Evolutionary conservation across 2,888 invertebrate species (phyloP), one percentile per base, ranked within the genome.

Genomic region (Drosophila sordidapex): DNA sequence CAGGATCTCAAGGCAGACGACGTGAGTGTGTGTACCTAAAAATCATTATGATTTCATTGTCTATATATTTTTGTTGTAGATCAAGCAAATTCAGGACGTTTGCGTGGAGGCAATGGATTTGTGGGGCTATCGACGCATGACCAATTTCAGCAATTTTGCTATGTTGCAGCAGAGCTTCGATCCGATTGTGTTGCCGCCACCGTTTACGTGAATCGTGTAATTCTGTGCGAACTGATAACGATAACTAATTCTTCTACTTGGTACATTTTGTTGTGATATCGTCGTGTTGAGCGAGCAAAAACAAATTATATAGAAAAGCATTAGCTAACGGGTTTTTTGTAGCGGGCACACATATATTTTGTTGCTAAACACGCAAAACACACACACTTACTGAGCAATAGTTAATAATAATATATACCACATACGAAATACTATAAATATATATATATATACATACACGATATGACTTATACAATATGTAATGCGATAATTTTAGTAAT

Each of bases 101-200:
- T 98, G 98, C 93, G 94, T 94, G 80, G 95, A 96, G 84, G 97
- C 97, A 0, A 96, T 98, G 97, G 94, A 95, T 63, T 92, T 96
- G 52, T 98, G 97, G 97, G 97, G 97, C 29, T 98, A 97, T 91
- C 94, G 94, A 48, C 94, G 94, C 90, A 96, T 96, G 0, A 91
- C 92, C 33, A 95, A 95, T 82, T 94, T 94, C 53, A 94, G 94
- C 54, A 94, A 95, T 83, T 94, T 95, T 78, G 73, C 88, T 79
- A 74, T 60, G 46, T 46, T 67, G 35, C 94, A 94, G 83, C 94
- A 94, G 78, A 90, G 75, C 62, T 96, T 96, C 84, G 94, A 95
- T 93, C 95, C 96, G 25, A 87, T 94, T 72, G 86, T 92, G 74
- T 83, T 93, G 82, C 91, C 93, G 72, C 90, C 93, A 78, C 93